Conservation (phyloP, 2,113 vertebrate genomes). For the Tenrec ecaudatus region DNA sequence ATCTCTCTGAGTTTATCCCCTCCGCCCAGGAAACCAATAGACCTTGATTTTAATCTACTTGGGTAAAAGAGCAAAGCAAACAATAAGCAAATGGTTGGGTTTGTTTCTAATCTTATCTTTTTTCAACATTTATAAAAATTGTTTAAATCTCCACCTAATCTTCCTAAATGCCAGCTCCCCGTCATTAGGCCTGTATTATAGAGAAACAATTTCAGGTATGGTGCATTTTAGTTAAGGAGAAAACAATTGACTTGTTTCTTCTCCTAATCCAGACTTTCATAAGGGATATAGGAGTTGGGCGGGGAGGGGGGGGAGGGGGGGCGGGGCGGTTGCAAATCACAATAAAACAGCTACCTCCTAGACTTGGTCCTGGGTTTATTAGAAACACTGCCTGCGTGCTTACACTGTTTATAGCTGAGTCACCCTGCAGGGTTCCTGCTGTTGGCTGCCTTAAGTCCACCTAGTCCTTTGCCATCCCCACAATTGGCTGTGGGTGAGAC, state of each 20-base stretch:
- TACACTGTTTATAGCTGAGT: background rate
- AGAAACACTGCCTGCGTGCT: background rate
- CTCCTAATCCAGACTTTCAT: background rate
- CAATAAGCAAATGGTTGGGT: background rate
- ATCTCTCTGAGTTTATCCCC: background rate
- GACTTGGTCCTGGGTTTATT: background rate
- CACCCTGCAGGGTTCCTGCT: background rate
- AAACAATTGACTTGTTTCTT: background rate
- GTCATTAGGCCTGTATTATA: too few relatives aligned
- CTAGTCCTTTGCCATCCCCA: background rate
- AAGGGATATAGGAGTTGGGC: background rate
- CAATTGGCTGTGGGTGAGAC: background rate
- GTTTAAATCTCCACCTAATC: background rate
- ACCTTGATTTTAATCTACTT: background rate
- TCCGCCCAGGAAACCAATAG: too few relatives aligned
- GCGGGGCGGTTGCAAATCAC: background rate
- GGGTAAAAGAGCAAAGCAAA: background rate
- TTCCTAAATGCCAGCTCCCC: background rate
- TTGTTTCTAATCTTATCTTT: background rate
- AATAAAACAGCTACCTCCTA: background rate
- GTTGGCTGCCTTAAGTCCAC: background rate
- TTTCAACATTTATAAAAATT: background rate
- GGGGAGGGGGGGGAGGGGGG: too few relatives aligned
- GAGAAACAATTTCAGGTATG: background rate
- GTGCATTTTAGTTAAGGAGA: background rate